These are phyloP conservation scores for Aplysina aerophoba DNA, from an alignment of 37 sponge, comb jelly and placozoan genomes.

Conservation along the genomic window DNA sequence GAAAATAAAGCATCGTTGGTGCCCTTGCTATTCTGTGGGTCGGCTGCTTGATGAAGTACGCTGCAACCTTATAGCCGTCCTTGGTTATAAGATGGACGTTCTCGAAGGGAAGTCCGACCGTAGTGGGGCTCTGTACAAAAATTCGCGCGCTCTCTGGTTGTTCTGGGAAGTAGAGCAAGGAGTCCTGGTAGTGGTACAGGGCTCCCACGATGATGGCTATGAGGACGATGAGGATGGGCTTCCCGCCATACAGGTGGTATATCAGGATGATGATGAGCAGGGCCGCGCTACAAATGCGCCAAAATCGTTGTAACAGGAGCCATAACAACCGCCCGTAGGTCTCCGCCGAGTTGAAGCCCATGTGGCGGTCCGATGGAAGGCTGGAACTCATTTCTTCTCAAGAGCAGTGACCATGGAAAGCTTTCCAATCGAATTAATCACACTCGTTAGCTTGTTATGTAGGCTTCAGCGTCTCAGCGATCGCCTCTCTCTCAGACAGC, in stretches of 20 bases:
- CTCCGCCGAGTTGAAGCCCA: constrained; percentile 88
- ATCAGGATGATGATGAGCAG: constrained; percentile 88
- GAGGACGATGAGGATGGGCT: constrained; percentile 85
- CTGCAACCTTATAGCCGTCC: constrained; percentile 78
- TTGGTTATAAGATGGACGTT: constrained; percentile 76
- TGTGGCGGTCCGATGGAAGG: constrained; percentile 85
- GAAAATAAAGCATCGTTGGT: constrained; percentile 91
- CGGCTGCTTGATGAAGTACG: constrained; percentile 94
- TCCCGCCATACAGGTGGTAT: constrained; percentile 95
- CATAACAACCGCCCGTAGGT: constrained; percentile 56
- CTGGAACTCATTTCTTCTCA: not conserved
- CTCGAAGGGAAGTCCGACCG: constrained; percentile 91
- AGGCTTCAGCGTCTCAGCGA: too few species aligned
- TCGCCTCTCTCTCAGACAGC: too few species aligned
- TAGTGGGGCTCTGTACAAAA: constrained; percentile 93
- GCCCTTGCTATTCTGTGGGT: constrained; percentile 48
- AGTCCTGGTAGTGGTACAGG: constrained; percentile 98
- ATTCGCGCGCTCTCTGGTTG: constrained; percentile 93
- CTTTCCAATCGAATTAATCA: not conserved
- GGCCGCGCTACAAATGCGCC: constrained; percentile 91
- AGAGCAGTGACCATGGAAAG: not conserved
- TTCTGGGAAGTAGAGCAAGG: constrained; percentile 95
- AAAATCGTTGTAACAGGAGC: constrained; percentile 80
- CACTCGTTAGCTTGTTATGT: too few species aligned
- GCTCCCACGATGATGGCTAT: constrained; percentile 83